Conservation (phyloP, 2,888 invertebrate species). For the Furcula furcula region DNA sequence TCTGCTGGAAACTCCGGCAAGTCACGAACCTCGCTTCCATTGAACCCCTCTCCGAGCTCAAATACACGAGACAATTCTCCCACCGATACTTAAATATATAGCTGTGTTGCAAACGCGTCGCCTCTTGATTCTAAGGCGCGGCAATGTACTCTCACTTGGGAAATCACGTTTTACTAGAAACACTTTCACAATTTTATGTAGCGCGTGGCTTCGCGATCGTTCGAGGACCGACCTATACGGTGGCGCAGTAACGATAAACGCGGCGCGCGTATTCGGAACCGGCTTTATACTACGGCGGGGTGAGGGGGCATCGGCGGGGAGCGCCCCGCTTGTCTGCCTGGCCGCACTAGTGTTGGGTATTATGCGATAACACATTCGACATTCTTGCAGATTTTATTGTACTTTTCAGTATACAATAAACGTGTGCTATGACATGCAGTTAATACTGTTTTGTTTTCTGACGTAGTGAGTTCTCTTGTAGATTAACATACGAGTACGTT, state of each 20-base stretch:
- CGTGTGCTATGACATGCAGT: constrained; percentile 9
- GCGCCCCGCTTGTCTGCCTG: constrained; percentile 46
- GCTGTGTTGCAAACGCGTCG: constrained; percentile 34
- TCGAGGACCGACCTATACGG: constrained; percentile 55
- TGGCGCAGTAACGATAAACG: constrained; percentile 65
- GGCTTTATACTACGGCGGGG: constrained; percentile 55
- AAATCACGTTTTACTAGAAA: constrained; percentile 62
- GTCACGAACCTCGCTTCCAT: constrained; percentile 82
- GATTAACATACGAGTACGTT: no score
- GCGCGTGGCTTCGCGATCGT: constrained; percentile 61
- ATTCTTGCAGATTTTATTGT: constrained; percentile 16
- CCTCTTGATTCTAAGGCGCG: constrained; percentile 34
- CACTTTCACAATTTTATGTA: constrained; percentile 75
- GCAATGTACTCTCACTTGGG: constrained; percentile 70
- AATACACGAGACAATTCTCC: constrained; percentile 60
- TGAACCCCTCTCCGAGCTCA: constrained; percentile 70
- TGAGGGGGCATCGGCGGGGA: constrained; percentile 24
- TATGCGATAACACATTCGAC: constrained; percentile 28
- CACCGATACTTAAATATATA: constrained; percentile 50
- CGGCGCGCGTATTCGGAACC: constrained; percentile 68
- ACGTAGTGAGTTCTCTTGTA: no score
- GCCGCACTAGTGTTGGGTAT: constrained; percentile 60
- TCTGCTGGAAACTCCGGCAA: constrained; percentile 79
- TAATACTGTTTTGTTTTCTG: constrained; percentile 5
- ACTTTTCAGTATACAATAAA: constrained; percentile 18